These are phyloP conservation scores for Bungarus multicinctus DNA, from an alignment of 2,113 vertebrate genomes.

Conservation along the genomic window DNA sequence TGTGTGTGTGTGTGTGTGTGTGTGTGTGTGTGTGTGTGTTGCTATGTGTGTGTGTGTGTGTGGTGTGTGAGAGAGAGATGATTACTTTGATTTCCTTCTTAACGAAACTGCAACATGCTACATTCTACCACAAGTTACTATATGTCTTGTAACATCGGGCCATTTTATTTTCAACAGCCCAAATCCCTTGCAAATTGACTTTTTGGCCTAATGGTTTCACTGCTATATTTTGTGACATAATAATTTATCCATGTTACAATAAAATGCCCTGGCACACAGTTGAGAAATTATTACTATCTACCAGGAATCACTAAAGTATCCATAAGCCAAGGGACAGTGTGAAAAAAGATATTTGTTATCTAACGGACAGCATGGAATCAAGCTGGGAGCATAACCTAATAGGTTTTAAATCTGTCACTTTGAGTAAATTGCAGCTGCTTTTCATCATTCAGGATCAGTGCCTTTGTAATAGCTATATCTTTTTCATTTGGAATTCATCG, in stretches of 20 bases:
- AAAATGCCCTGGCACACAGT: neutral
- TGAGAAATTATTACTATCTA: neutral
- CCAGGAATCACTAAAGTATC: neutral
- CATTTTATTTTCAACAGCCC: neutral
- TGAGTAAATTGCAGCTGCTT: neutral
- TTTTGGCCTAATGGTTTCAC: neutral
- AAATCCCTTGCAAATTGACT: neutral
- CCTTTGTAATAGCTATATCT: neutral
- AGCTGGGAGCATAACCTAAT: neutral
- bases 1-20: no score
- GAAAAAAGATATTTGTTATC: neutral
- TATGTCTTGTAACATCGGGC: neutral
- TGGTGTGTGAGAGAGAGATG: no score
- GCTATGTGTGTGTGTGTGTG: no score
- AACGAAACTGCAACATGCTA: neutral
- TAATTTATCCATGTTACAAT: neutral
- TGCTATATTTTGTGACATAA: neutral
- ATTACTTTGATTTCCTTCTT: neutral
- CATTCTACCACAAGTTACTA: neutral
- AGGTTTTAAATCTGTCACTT: neutral
- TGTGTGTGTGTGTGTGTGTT: no score
- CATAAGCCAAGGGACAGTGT: neutral
- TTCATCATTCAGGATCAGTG: neutral
- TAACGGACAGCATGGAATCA: constrained; percentile 19
- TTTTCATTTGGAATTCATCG: constrained; percentile 26